Evolutionary conservation across 1,140 invertebrate genomes (phyloP).

Genomic region (Drosophila ambigua): DNA sequence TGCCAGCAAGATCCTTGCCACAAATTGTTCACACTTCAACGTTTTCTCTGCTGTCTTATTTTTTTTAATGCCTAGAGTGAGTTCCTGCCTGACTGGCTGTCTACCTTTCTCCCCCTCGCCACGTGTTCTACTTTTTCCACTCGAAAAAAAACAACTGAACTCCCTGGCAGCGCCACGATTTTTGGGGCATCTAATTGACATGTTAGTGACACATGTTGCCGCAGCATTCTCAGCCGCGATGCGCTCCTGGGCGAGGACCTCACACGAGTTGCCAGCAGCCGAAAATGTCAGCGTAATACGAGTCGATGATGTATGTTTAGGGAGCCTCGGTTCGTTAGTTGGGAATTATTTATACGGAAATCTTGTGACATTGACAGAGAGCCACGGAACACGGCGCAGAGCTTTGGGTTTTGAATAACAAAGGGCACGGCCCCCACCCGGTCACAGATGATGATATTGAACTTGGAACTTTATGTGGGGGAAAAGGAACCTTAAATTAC

Average conservation of each 20-base stretch:
- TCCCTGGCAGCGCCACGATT: slow-evolving; percentile 22
- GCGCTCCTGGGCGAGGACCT: slow-evolving; percentile 64
- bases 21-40: slow-evolving; percentile 82
- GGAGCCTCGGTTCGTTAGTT: slow-evolving; percentile 70
- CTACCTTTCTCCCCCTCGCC: slow-evolving; percentile 27
- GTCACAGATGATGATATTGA: slow-evolving; percentile 29
- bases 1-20: slow-evolving; percentile 63
- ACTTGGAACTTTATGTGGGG: slow-evolving; percentile 21
- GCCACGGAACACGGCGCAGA: slow-evolving; percentile 9
- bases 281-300: slow-evolving; percentile 73
- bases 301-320: slow-evolving; percentile 78
- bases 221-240: slow-evolving; percentile 43
- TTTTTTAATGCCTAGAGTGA: slow-evolving; percentile 27
- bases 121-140: slow-evolving; percentile 41
- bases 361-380: slow-evolving; percentile 57
- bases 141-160: slow-evolving; percentile 33
- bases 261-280: slow-evolving; percentile 54
- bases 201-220: slow-evolving; percentile 79
- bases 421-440: not conserved
- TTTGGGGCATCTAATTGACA: slow-evolving; percentile 78
- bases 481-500: not conserved
- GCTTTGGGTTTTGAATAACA: slow-evolving; percentile 41
- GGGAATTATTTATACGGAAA: slow-evolving; percentile 61
- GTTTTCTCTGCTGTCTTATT: slow-evolving; percentile 35
- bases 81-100: not conserved